Conservation (phyloP, 2,113 vertebrate genomes). For the Gymnarchus niloticus region DNA sequence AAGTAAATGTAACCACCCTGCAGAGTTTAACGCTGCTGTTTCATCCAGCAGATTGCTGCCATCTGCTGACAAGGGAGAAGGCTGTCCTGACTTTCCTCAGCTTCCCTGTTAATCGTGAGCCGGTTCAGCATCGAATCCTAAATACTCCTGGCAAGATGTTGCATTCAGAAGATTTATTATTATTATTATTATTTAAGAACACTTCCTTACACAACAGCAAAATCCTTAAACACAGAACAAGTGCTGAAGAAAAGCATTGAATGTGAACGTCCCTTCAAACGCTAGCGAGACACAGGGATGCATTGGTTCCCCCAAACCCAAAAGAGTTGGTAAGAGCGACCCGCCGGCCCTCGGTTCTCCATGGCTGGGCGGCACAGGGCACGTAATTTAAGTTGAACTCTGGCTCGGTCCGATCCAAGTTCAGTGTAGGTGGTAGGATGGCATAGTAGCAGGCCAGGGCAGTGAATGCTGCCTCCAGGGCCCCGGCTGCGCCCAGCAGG, state of each 20-base stretch:
- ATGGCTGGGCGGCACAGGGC: conserved; percentile 73
- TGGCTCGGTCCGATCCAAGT: conserved; percentile 78
- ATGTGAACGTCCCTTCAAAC: conserved; percentile 45
- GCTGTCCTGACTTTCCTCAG: neutral
- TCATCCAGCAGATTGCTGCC: neutral
- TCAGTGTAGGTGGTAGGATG: conserved; percentile 84
- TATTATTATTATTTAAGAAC: too few species aligned
- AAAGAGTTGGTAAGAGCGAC: conserved; percentile 91
- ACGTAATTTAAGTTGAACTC: conserved; percentile 90
- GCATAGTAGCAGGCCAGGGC: conserved; percentile 80
- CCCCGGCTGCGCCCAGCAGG: conserved; percentile 86
- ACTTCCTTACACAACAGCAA: neutral
- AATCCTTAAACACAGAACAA: neutral
- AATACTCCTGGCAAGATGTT: neutral
- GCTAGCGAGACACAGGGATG: conserved; percentile 79
- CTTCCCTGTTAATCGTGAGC: neutral
- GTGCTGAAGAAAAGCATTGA: neutral
- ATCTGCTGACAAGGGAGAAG: neutral
- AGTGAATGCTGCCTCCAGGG: conserved; percentile 84
- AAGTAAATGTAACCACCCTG: neutral
- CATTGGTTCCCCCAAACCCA: conserved; percentile 94
- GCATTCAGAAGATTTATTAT: neutral
- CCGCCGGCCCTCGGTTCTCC: conserved; percentile 62
- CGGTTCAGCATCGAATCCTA: neutral
- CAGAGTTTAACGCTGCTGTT: neutral